Evolutionary conservation across 2,888 invertebrate genomes (phyloP), one percentile per base, ranked within the genome.

Genomic region (Ophioninae sp.): DNA sequence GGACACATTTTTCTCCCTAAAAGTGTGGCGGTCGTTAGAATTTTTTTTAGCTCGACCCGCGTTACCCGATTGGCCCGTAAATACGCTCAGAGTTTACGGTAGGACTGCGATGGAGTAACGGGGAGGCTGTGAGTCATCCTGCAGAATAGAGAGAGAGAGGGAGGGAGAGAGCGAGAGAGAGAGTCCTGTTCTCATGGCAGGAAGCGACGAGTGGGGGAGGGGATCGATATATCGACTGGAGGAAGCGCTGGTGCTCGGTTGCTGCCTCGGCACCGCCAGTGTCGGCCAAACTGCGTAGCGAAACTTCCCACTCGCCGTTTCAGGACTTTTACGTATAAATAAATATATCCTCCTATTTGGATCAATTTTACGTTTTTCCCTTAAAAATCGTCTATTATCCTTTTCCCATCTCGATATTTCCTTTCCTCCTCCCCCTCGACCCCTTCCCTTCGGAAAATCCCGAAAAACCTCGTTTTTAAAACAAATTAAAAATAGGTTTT

Each of bases 101-200:
- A 79, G 61, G 81, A 79, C 79, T 79, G 81, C 76, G 78, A 78
- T 68, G 83, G 82, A 81, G 86, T 78, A 63, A 79, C 89, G 91
- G 91, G 91, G 93, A 92, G 89, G 92, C 92, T 93, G 92, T 93
- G 93, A 92, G 91, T 93, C 92, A 93, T 93, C 93, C 92, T 92
- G 90, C 87, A 90, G 58, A 56, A 71, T 23, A 13, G 69, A 69
- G 65, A 65, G 65, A 65, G 65, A 20, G 87, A 85, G 86, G 88
- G 87, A 90, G 90, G 23, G 69, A 69, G 68, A 68, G 68, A 68
- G 64, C 37, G 64, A 64, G 64, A 39, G 87, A 44, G 69, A 69
- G 68, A 68, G 90, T 92, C 91, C 92, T 92, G 92, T 91, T 92
- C 90, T 91, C 90, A 91, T 88, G 91, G 93, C 92, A 92, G 92